phyloP scores from a whole-genome alignment of 2,888 invertebrate species.

The Eutolmus rufibarbis region DNA sequence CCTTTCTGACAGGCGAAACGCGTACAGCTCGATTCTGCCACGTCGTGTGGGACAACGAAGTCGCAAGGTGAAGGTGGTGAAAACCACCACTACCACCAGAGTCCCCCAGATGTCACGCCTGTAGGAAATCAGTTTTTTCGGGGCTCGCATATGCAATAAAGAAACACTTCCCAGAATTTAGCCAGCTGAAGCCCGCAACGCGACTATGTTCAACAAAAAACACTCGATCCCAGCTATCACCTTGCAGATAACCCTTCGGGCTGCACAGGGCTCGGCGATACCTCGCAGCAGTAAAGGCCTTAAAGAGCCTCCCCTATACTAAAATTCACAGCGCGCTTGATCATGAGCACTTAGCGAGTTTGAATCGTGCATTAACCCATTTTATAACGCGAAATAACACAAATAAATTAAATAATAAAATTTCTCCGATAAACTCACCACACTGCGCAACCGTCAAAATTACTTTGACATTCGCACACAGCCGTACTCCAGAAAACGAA shows the following conservation, averaged over 20 bases:
- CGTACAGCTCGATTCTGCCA: slow-evolving; percentile 42
- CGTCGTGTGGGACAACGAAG: slow-evolving; percentile 42
- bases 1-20: background rate
- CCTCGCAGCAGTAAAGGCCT: background rate
- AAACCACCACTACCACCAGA: background rate
- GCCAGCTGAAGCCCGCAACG: background rate
- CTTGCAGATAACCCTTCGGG: background rate
- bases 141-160: background rate
- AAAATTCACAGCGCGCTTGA: background rate
- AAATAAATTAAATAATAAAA: background rate
- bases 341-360: background rate
- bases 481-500: background rate
- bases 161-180: background rate
- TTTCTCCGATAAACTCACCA: slow-evolving; percentile 38
- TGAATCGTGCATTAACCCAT: background rate
- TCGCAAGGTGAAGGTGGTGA: background rate
- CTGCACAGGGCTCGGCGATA: background rate
- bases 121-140: background rate
- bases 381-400: background rate
- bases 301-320: background rate
- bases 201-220: background rate
- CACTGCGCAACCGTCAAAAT: slow-evolving; percentile 32
- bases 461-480: slow-evolving; percentile 3
- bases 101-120: background rate
- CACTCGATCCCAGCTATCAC: background rate